Base-by-base conservation (phyloP, 2,113 vertebrate species). In the Mastomys natalensis region DNA sequence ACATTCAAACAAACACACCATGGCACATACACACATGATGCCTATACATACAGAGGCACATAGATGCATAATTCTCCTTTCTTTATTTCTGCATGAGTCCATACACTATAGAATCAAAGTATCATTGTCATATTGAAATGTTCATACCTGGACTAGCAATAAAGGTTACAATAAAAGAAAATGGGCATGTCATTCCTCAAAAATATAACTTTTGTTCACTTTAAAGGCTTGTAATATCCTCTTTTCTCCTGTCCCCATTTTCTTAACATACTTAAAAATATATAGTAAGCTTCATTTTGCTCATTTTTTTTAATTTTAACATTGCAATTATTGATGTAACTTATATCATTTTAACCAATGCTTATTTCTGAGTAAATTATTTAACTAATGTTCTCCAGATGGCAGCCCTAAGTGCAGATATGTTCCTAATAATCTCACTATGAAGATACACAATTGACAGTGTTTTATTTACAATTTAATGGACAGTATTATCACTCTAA, bases 401-500 rank as follows among this genome's bases (percentile, higher is more conserved):
- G 66, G 31, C 2, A 92, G 51, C 95, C 68, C 45, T 73, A 45
- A 43, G 51, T 17, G 7, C 86, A 95, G 58, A 51, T 58, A 48
- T 66, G 12, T 66, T 26, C 64, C 58, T 92, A 53, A 73, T 64
- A 84, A 72, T 88, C 31, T 68, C 55, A 72, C 31, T 34, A 34
- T 68, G 66, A 68, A 34, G 66, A 68, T 68, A 68, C 31, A 34
- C 66, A 68, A 68, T 68, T 68, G 34, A 68, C 31, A 34, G 66
- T 68, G 31, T 11, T 96, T 97, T 80, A 48, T n/a, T 81, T 90
- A 51, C 22, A 92, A 43, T 87, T 91, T 94, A 90, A 22, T 89
- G 55, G 94, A n/a, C 7, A 60, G 4, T 4, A 34, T 55, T 45
- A 5, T 64, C 24, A 4, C 26, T 89, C 29, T 90, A 70, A 55